These are phyloP conservation scores for Trisateles emortualis DNA, from an alignment of 2,888 invertebrate species.

Conservation along the genomic window DNA sequence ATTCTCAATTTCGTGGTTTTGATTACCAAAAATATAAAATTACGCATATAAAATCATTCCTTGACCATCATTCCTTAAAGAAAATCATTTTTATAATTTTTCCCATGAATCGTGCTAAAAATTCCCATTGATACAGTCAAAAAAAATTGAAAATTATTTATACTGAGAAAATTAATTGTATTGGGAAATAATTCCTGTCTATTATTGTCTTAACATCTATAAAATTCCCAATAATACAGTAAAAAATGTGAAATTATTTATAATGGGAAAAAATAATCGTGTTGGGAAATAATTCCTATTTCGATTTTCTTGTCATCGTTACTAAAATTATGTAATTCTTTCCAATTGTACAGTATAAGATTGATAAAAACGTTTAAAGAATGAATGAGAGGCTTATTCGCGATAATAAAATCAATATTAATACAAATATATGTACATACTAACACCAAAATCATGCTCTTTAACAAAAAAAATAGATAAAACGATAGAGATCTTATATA, in stretches of 20 bases:
- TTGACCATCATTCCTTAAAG: slow-evolving; percentile 25
- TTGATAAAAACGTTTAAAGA: not conserved
- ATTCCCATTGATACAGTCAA: not conserved
- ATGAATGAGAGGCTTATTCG: not conserved
- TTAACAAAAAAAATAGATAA: not conserved
- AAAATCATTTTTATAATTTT: slow-evolving; percentile 1
- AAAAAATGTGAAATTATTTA: too few species aligned
- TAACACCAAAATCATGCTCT: not conserved
- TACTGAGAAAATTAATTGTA: too few species aligned
- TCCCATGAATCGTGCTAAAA: not conserved
- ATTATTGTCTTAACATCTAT: too few species aligned
- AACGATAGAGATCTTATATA: not conserved
- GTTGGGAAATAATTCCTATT: too few species aligned
- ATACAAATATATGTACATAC: not conserved
- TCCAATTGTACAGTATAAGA: not conserved
- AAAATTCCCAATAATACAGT: too few species aligned
- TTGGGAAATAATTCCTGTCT: too few species aligned
- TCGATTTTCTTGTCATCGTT: too few species aligned
- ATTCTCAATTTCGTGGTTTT: not conserved
- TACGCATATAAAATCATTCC: slow-evolving; percentile 32
- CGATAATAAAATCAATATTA: not conserved
- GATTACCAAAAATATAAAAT: slow-evolving; percentile 5
- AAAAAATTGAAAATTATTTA: too few species aligned
- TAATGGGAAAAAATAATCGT: too few species aligned
- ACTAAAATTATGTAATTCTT: too few species aligned